Percentiles rank a stretch among this genome's conserved stretches.
These are phyloP conservation scores for Stylophora pistillata DNA, from an alignment of 64 coral and sea anemone species.

Conservation along the genomic window DNA sequence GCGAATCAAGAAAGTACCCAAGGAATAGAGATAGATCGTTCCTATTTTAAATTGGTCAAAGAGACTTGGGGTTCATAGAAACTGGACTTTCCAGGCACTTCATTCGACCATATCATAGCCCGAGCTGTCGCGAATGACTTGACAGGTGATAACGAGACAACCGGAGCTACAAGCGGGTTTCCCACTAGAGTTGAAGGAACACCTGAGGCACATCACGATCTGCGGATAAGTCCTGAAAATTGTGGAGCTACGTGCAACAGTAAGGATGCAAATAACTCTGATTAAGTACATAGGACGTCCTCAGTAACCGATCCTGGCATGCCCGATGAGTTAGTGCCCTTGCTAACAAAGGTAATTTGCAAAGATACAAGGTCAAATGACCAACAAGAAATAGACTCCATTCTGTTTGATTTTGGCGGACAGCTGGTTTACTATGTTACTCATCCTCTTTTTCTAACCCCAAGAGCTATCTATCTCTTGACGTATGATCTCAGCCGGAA, in stretches of 20 bases:
- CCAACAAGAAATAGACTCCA: background rate
- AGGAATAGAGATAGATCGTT: conserved; percentile 19
- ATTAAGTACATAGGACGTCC: background rate
- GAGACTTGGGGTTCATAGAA: no score
- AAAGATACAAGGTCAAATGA: background rate
- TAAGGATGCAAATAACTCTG: no score
- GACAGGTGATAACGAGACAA: no score
- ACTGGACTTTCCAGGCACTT: no score
- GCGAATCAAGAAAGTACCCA: conserved; percentile 25
- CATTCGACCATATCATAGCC: no score
- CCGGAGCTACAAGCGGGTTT: no score
- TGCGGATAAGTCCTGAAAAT: no score
- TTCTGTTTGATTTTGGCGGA: conserved; percentile 43
- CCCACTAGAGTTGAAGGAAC: no score
- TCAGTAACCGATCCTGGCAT: background rate
- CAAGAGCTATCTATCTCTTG: conserved; percentile 22
- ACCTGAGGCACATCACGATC: no score
- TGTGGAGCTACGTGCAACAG: no score
- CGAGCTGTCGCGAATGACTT: no score
- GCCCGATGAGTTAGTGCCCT: background rate
- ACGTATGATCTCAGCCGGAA: background rate
- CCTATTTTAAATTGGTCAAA: no score
- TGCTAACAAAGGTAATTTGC: conserved; percentile 3
- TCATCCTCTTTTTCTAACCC: conserved; percentile 3
- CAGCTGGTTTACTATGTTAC: conserved; percentile 16